Percentiles rank a stretch among this genome's conserved stretches.
phyloP scores from a whole-genome alignment of 1,140 invertebrate genomes.

The Drosophila eugracilis region DNA sequence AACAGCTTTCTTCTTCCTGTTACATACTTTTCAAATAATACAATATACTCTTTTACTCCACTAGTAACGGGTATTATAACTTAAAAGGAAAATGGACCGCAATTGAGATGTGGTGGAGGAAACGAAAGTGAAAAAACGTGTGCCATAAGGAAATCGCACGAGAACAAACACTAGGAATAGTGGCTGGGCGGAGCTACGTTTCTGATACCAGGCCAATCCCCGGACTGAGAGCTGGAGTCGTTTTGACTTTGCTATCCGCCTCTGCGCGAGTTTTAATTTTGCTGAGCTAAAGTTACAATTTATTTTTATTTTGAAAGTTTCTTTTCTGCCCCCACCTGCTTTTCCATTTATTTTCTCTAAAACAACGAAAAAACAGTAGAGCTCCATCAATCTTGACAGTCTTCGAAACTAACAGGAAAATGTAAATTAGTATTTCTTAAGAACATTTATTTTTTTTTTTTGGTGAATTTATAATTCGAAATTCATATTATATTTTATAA shows the following conservation, averaged over 20 bases:
- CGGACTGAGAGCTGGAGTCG: conserved; percentile 31
- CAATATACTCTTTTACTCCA: no score
- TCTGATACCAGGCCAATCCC: conserved; percentile 63
- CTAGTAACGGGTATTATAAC: no score
- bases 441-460: no score
- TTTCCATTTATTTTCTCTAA: no score
- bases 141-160: conserved; percentile 60
- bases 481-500: no score
- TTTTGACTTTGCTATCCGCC: conserved; percentile 19
- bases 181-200: conserved; percentile 67
- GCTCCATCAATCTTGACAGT: no score
- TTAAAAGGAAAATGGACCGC: conserved; percentile 27
- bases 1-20: no score
- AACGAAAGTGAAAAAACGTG: conserved; percentile 53
- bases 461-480: no score
- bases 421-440: no score
- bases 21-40: no score
- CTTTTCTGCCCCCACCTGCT: neutral
- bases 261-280: conserved; percentile 49
- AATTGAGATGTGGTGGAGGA: conserved; percentile 11
- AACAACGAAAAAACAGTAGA: no score
- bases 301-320: conserved; percentile 41
- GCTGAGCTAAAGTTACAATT: conserved; percentile 33
- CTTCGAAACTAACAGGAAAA: no score
- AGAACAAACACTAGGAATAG: conserved; percentile 50